Conservation (phyloP, 1,140 invertebrate species). For the Drosophila trapezifrons region DNA sequence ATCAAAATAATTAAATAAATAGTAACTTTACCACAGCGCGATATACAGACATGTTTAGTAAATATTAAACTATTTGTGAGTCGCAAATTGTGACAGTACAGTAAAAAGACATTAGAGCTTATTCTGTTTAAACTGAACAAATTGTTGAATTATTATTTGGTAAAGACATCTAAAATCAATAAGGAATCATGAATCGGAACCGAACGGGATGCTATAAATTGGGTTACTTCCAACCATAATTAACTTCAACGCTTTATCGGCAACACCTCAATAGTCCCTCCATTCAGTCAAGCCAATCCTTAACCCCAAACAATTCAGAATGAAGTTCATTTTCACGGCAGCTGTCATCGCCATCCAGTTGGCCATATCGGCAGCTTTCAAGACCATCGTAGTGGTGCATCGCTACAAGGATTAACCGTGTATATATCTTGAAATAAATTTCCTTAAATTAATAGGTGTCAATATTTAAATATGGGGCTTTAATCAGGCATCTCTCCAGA, state of each 20-base stretch:
- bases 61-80: background rate
- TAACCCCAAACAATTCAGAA: background rate
- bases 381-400: background rate
- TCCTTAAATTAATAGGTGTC: too few relatives aligned
- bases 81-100: background rate
- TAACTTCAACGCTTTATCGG: background rate
- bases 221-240: background rate
- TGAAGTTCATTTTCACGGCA: background rate
- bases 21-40: background rate
- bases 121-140: too few relatives aligned
- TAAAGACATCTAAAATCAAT: background rate
- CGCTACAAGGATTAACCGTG: background rate
- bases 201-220: background rate
- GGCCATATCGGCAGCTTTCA: background rate
- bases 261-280: background rate
- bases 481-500: background rate
- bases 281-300: background rate
- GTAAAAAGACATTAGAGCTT: background rate
- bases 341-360: background rate
- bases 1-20: too few relatives aligned
- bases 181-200: background rate
- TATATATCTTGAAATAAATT: background rate
- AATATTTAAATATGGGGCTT: background rate
- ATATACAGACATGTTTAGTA: background rate
- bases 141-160: conserved; percentile 2